Evolutionary conservation across 2,888 invertebrate genomes (phyloP).

Genomic region (Noctua comes): DNA sequence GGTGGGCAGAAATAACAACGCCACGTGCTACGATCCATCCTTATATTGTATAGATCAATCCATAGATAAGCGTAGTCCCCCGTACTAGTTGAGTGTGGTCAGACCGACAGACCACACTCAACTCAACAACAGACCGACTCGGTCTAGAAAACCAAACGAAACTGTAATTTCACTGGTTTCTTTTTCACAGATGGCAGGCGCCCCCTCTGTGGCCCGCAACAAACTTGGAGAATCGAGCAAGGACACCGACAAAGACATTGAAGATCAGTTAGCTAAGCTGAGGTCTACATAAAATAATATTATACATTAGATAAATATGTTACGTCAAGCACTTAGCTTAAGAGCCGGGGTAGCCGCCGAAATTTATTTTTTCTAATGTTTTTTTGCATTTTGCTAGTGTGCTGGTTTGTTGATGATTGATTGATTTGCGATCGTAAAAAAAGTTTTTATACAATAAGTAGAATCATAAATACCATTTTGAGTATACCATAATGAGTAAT

Average conservation of each 20-base stretch:
- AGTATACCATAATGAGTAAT: no score
- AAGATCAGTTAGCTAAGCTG: constrained; percentile 93
- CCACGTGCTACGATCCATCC: no score
- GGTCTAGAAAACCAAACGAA: not conserved
- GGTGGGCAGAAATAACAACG: no score
- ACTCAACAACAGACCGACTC: no score
- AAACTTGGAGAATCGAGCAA: constrained; percentile 90
- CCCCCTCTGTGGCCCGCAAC: constrained; percentile 91
- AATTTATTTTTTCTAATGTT: not conserved
- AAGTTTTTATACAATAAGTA: not conserved
- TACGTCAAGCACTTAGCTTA: constrained; percentile 15
- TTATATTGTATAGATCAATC: no score
- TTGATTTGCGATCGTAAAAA: not conserved
- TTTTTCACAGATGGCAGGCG: constrained; percentile 91
- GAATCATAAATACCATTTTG: not conserved
- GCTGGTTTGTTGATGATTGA: not conserved
- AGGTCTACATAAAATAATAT: constrained; percentile 75
- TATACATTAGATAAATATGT: constrained; percentile 24
- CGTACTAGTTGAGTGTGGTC: no score
- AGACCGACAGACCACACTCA: no score
- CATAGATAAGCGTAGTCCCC: no score
- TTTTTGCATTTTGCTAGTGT: not conserved
- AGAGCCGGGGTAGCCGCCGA: not conserved
- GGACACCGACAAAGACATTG: constrained; percentile 92
- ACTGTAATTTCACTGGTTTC: not conserved